A percentile compares a stretch with the other conserved stretches of the same genome.
phyloP scores from a whole-genome alignment of 2,888 invertebrate species.

The Acleris sparsana region DNA sequence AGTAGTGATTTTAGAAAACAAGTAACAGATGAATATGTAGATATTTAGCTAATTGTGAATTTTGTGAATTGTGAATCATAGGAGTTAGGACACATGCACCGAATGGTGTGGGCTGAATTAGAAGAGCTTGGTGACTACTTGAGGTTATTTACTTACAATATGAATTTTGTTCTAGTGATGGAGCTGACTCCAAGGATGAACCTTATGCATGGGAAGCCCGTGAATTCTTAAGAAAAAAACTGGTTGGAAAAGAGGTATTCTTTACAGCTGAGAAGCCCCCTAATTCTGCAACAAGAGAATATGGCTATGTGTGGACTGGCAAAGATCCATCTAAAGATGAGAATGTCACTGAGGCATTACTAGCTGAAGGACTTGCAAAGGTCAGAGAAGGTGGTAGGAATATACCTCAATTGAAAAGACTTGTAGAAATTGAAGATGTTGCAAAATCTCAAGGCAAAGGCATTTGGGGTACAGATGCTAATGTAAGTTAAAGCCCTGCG shows the following conservation, averaged over 20 bases:
- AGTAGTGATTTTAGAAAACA: too few relatives aligned
- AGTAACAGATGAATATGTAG: too few relatives aligned
- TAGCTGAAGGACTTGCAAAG: constrained; percentile 94
- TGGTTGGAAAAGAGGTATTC: constrained; percentile 95
- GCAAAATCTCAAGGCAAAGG: constrained; percentile 95
- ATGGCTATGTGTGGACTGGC: constrained; percentile 93
- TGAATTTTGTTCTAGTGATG: constrained; percentile 69
- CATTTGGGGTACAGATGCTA: constrained; percentile 85
- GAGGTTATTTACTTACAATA: too few relatives aligned
- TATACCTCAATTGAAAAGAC: constrained; percentile 85
- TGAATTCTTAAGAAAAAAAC: constrained; percentile 95
- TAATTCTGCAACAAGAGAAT: constrained; percentile 91
- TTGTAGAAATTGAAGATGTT: constrained; percentile 94
- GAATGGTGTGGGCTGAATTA: too few relatives aligned
- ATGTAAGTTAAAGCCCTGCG: constrained; percentile 52
- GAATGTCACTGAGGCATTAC: constrained; percentile 93
- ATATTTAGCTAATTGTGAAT: too few relatives aligned
- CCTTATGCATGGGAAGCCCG: constrained; percentile 99
- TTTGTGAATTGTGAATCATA: too few relatives aligned
- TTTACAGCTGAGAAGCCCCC: constrained; percentile 93
- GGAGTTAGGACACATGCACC: too few relatives aligned
- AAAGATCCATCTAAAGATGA: constrained; percentile 91
- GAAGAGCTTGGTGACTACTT: too few relatives aligned
- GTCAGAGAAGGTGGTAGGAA: constrained; percentile 86
- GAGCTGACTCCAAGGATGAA: constrained; percentile 90